These are phyloP conservation scores for Leptopilina myrica DNA, from an alignment of 2,888 invertebrate species.

Conservation along the genomic window DNA sequence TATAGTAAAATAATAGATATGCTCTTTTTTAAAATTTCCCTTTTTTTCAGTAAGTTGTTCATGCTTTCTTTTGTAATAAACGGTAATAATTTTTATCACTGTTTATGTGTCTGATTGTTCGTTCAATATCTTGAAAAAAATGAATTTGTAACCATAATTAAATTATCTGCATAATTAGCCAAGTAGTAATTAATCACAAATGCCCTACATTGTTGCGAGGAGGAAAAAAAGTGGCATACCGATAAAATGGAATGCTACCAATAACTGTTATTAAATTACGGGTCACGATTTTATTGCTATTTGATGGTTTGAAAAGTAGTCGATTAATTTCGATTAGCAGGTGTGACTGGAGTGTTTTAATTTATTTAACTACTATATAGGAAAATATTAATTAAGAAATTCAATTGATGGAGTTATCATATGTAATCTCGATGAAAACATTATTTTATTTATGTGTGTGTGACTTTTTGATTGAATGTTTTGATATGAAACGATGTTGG, in stretches of 20 bases:
- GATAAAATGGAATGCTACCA: constrained; percentile 10
- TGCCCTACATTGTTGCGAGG: not conserved
- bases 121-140: not conserved
- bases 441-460: constrained; percentile 26
- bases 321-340: not conserved
- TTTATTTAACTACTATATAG: not conserved
- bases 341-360: not conserved
- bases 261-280: constrained; percentile 16
- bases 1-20: too few relatives aligned
- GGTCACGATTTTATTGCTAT: not conserved
- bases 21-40: too few relatives aligned
- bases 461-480: constrained; percentile 28
- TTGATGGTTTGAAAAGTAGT: not conserved
- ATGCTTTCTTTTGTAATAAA: too few relatives aligned
- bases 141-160: not conserved
- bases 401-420: constrained; percentile 28
- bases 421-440: constrained; percentile 28
- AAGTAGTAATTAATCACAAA: not conserved
- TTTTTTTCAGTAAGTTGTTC: too few relatives aligned
- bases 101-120: too few relatives aligned
- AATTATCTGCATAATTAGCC: constrained; percentile 6
- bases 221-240: not conserved
- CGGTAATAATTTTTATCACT: too few relatives aligned
- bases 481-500: not conserved
- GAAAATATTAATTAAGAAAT: constrained; percentile 41